A percentile compares a stretch with the other conserved stretches of the same genome.
Evolutionary conservation across 2,888 invertebrate genomes (phyloP).

Genomic region (Caenorhabditis wallacei): DNA sequence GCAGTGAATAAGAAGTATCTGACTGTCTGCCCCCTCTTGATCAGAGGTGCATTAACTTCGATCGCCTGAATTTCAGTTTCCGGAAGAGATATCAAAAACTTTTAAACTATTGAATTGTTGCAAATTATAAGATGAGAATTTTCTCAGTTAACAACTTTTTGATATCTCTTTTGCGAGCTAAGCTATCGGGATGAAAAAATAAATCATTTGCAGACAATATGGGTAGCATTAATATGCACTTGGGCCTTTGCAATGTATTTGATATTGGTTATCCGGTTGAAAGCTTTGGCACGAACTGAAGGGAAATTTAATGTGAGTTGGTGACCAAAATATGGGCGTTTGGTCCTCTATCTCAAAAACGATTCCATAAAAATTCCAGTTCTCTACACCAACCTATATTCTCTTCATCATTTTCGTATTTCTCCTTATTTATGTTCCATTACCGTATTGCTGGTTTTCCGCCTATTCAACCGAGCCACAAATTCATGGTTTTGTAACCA

Average conservation of each 20-base stretch:
- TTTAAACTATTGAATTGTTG: too few species aligned
- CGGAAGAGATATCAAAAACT: too few species aligned
- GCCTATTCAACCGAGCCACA: background rate
- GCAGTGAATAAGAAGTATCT: too few species aligned
- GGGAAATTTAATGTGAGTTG: background rate
- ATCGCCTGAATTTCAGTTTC: too few species aligned
- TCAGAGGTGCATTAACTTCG: too few species aligned
- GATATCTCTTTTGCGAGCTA: too few species aligned
- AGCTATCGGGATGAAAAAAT: too few species aligned
- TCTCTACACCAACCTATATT: background rate
- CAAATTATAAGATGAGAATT: too few species aligned
- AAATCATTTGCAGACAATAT: background rate
- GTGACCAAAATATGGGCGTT: background rate
- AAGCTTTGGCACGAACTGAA: background rate
- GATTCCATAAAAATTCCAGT: too few species aligned
- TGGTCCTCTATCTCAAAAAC: too few species aligned
- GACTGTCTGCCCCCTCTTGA: too few species aligned
- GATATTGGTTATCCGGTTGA: background rate
- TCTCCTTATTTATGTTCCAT: background rate
- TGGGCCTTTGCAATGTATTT: background rate
- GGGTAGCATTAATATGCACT: background rate
- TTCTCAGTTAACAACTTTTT: too few species aligned
- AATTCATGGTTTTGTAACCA: conserved; percentile 4
- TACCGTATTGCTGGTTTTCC: conserved; percentile 4
- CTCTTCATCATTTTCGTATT: background rate